Evolutionary conservation across 2,797 vertebrate genomes (phyloP), one percentile per base, ranked within the genome.

Genomic region (Microctenopoma steveboyesi): DNA sequence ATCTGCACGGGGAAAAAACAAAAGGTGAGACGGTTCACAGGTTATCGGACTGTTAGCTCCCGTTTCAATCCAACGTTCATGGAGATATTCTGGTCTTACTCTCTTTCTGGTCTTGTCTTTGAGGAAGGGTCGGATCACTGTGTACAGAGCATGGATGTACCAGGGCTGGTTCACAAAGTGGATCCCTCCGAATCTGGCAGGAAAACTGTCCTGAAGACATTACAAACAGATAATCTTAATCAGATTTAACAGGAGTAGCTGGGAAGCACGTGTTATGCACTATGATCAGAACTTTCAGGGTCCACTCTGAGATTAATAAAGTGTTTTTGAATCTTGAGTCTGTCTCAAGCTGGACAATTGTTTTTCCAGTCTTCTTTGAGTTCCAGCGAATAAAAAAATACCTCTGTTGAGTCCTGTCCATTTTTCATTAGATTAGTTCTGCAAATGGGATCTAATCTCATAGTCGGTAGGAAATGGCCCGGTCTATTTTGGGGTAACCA

Each of bases 41-140:
- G 22, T 22, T 2, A 22, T 22, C 22, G 22, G 22, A 22, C 22
- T 22, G 22, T 22, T 22, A 22, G 22, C 22, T 22, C 22, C 22
- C 2, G 14, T 16, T 33, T 3, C 2, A n/a, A n/a, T 49, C 22
- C 7, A n/a, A 5, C 9, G 1, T 40, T 66, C 6, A 13, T 18
- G 14, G 28, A 3, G 12, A 14, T 10, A 0, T 15, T 15, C 11
- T 30, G 10, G 4, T 18, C 90, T 89, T 89, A 99, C 98, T 96
- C 98, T 95, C 94, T 99, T 99, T 77, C 98, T 94, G 81, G 97
- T 99, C 92, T 99, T 99, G 94, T 99, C 98, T 82, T 99, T 99
- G 70, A 99, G 93, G 89, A 99, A 99, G 57, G 98, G 97, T 7
- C 97, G 90, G 75, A 99, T 99, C 82, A 99, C 97, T 15, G 98